phyloP scores from a whole-genome alignment of 1,140 invertebrate genomes.

The Temnothorax longispinosus region DNA sequence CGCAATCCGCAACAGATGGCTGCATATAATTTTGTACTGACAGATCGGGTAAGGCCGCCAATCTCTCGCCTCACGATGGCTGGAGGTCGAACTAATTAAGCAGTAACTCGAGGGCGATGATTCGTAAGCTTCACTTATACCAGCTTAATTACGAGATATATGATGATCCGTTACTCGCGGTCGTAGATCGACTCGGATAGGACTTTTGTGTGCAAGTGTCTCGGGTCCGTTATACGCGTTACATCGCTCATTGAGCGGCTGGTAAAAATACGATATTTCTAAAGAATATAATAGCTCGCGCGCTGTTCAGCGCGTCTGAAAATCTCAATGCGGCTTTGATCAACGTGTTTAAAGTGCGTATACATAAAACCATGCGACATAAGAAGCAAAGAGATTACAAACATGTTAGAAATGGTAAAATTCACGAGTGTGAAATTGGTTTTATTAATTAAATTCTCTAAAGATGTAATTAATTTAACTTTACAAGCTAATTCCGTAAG shows the following conservation, averaged over 20 bases:
- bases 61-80: neutral
- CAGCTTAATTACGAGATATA: conserved; percentile 67
- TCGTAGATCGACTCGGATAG: conserved; percentile 65
- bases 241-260: conserved; percentile 46
- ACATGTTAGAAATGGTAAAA: neutral
- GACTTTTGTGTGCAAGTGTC: conserved; percentile 66
- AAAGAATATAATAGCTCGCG: conserved; percentile 41
- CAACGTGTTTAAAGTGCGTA: neutral
- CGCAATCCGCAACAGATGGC: conserved; percentile 41
- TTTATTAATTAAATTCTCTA: neutral
- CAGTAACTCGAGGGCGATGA: conserved; percentile 48
- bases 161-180: conserved; percentile 66
- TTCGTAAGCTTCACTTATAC: conserved; percentile 48
- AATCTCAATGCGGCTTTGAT: conserved; percentile 39
- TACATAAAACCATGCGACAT: neutral
- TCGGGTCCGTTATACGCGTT: conserved; percentile 63
- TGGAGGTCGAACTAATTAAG: conserved; percentile 57
- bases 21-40: conserved; percentile 45
- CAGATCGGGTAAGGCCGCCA: conserved; percentile 14
- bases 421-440: neutral
- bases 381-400: neutral
- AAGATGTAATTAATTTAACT: neutral
- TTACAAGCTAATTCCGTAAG: neutral
- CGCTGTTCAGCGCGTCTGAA: neutral
- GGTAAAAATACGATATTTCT: conserved; percentile 31